These are phyloP conservation scores for Carapus acus DNA, from an alignment of 2,797 vertebrate genomes.

Conservation along the genomic window DNA sequence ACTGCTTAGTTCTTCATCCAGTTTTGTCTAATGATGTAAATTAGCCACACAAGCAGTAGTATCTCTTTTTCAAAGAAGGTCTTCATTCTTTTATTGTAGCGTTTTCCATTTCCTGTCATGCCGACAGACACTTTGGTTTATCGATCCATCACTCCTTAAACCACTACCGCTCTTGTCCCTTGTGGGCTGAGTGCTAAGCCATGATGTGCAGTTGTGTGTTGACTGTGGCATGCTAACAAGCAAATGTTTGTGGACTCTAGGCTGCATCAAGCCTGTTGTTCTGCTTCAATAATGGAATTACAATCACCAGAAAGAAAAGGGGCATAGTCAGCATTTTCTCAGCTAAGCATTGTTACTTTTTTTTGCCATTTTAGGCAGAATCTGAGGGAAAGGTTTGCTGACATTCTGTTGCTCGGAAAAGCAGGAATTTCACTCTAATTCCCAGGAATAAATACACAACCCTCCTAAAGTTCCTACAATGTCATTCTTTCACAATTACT, in stretches of 20 bases:
- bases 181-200: slow-evolving; percentile 28
- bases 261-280: slow-evolving; percentile 53
- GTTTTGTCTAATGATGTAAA: slow-evolving; percentile 35
- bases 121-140: slow-evolving; percentile 12
- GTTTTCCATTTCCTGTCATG: slow-evolving; percentile 8
- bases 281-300: slow-evolving; percentile 61
- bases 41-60: slow-evolving; percentile 23
- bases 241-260: slow-evolving; percentile 46
- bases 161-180: slow-evolving; percentile 10
- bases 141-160: slow-evolving; percentile 23
- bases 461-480: no score
- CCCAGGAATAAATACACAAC: no score
- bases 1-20: slow-evolving; percentile 31
- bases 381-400: slow-evolving; percentile 43
- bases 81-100: slow-evolving; percentile 1
- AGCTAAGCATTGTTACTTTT: slow-evolving; percentile 61
- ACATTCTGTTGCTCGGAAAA: slow-evolving; percentile 50
- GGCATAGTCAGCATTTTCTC: slow-evolving; percentile 60
- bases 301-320: slow-evolving; percentile 50
- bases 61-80: slow-evolving; percentile 16
- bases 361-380: slow-evolving; percentile 52
- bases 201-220: slow-evolving; percentile 42
- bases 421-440: no score
- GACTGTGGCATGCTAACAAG: slow-evolving; percentile 59
- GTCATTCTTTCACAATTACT: no score